A percentile compares a stretch with the other conserved stretches of the same genome.
These are phyloP conservation scores for Hypomecis atomaria DNA, from an alignment of 2,888 invertebrate genomes.

Conservation along the genomic window DNA sequence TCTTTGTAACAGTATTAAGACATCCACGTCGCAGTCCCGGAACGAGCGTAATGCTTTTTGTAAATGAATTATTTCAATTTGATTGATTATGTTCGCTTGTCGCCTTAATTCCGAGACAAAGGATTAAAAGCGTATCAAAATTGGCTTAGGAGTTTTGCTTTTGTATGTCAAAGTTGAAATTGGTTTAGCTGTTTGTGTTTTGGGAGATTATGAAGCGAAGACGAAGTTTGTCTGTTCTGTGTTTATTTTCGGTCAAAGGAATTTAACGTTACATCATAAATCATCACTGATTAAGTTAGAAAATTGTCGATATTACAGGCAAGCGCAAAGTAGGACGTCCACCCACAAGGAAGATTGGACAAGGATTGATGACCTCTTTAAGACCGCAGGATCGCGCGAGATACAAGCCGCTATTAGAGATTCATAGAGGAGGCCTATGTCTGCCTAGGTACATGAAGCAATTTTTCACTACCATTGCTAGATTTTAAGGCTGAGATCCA, in stretches of 20 bases:
- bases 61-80: constrained; percentile 29
- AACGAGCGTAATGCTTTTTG: constrained; percentile 25
- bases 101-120: constrained; percentile 25
- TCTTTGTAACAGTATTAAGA: constrained; percentile 23
- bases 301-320: too few species aligned
- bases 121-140: constrained; percentile 24
- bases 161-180: constrained; percentile 33
- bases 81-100: constrained; percentile 30
- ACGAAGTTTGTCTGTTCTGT: background rate
- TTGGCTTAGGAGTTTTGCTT: constrained; percentile 28
- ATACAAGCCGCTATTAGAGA: too few species aligned
- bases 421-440: too few species aligned
- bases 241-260: background rate
- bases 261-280: background rate
- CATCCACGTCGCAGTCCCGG: constrained; percentile 16
- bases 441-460: too few species aligned
- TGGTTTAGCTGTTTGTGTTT: constrained; percentile 22
- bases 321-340: too few species aligned
- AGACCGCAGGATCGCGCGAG: too few species aligned
- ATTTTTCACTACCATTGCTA: too few species aligned
- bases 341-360: too few species aligned
- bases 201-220: constrained; percentile 7
- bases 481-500: too few species aligned
- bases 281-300: background rate
- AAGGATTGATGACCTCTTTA: too few species aligned